Evolutionary conservation across 2,797 vertebrate genomes (phyloP), one percentile per base, ranked within the genome.

Genomic region (Peromyscus melanophrys): DNA sequence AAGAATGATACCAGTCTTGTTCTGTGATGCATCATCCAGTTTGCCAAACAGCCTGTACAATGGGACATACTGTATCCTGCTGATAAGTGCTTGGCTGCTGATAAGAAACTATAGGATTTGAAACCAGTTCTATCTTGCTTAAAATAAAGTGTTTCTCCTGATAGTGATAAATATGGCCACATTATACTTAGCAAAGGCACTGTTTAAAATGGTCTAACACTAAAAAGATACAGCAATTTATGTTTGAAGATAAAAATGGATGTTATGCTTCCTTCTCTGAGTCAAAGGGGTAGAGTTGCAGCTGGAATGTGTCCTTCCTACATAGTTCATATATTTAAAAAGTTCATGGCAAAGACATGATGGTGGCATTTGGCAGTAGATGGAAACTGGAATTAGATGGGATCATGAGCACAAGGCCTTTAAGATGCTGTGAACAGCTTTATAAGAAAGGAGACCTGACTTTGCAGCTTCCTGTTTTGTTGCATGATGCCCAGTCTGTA

Each of bases 171-270:
- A 81, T 21, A 83, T 12, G 69, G 6, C 13, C 59, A 65, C 76
- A n/a, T 46, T 73, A 92, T 57, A 23, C 6, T 16, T 85, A 90
- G 14, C 14, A 96, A 94, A 34, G 80, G 46, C 7, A 55, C 13
- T 61, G 77, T 65, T 7, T 43, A 83, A 92, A 89, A 77, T 23
- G 29, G 0, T 43, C 3, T 67, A 80, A 92, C 2, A 59, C 1
- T 2, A 88, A 57, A 71, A 78, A 3, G 0, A 34, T 37, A 43
- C 16, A 55, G 61, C 80, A 37, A 89, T 31, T 81, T 84, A 31
- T 76, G 1, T 29, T 90, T 90, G 80, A 65, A 46, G 17, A 78
- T 75, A 3, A 96, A 91, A 89, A 94, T 67, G 73, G 34, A 19
- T 27, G 29, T 57, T 77, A 6, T 23, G 0, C 37, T 49, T 73